Conservation (phyloP, 2,888 invertebrate genomes). For the Crematogaster levior region DNA sequence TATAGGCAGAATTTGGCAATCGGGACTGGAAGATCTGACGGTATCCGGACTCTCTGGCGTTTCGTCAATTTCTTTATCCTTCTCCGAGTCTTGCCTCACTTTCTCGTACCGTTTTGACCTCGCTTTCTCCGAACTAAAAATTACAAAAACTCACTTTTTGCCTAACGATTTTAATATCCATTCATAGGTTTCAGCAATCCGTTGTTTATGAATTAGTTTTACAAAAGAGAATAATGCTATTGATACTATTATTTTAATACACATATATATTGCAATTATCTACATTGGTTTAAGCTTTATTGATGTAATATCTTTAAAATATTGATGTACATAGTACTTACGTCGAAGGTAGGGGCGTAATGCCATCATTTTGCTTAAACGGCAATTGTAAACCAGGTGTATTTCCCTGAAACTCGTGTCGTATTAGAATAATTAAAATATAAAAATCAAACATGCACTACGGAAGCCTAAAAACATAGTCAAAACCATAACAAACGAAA, state of each 20-base stretch:
- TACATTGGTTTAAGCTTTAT: background rate
- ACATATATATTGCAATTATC: background rate
- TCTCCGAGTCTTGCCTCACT: background rate
- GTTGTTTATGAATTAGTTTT: background rate
- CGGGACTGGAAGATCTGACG: slow-evolving; percentile 79
- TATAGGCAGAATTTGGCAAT: slow-evolving; percentile 79
- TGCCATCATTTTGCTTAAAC: slow-evolving; percentile 62
- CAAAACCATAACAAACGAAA: slow-evolving; percentile 52
- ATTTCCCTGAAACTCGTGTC: slow-evolving; percentile 80
- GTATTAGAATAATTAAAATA: slow-evolving; percentile 76
- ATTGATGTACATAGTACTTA: slow-evolving; percentile 57
- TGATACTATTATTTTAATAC: background rate
- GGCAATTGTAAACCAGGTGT: slow-evolving; percentile 69
- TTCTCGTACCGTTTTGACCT: background rate
- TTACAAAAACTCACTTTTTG: slow-evolving; percentile 13
- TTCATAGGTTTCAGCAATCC: background rate
- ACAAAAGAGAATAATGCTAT: background rate
- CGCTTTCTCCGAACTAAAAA: slow-evolving; percentile 55
- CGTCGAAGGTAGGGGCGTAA: slow-evolving; percentile 47
- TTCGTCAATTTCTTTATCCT: slow-evolving; percentile 72
- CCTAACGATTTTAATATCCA: background rate
- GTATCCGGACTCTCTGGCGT: slow-evolving; percentile 86
- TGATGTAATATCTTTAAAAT: background rate
- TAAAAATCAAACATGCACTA: slow-evolving; percentile 71
- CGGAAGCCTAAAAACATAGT: slow-evolving; percentile 67